These are phyloP conservation scores for Acyrthosiphon pisum DNA, from an alignment of 1,140 invertebrate genomes.

Conservation along the genomic window DNA sequence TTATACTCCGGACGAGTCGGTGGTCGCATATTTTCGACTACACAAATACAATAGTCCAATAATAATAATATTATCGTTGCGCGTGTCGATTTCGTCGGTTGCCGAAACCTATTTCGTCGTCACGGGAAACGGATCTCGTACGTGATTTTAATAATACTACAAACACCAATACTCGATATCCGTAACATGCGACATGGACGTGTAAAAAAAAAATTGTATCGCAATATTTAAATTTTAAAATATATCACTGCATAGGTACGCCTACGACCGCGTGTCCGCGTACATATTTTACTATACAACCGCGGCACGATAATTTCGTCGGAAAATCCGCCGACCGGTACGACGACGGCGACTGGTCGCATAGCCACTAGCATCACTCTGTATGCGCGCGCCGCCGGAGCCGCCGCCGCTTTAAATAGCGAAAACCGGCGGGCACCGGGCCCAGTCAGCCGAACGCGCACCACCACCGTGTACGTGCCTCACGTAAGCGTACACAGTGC, in stretches of 20 bases:
- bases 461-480: neutral
- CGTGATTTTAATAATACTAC: neutral
- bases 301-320: no score
- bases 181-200: neutral
- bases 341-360: neutral
- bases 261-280: fast-evolving
- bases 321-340: neutral
- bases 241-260: no score
- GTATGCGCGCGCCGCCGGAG: neutral
- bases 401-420: slow-evolving; percentile 21
- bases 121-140: no score
- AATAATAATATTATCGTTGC: no score
- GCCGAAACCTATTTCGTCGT: neutral
- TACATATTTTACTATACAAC: no score
- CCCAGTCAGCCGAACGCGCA: slow-evolving; percentile 30
- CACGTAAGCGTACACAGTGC: neutral
- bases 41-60: no score
- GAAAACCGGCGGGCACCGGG: neutral
- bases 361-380: neutral
- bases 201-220: no score
- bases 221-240: no score
- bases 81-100: no score
- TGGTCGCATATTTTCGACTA: no score
- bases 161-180: no score
- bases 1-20: no score